These are phyloP conservation scores for Pluvialis apricaria DNA, from an alignment of 2,113 vertebrate genomes.

Conservation along the genomic window DNA sequence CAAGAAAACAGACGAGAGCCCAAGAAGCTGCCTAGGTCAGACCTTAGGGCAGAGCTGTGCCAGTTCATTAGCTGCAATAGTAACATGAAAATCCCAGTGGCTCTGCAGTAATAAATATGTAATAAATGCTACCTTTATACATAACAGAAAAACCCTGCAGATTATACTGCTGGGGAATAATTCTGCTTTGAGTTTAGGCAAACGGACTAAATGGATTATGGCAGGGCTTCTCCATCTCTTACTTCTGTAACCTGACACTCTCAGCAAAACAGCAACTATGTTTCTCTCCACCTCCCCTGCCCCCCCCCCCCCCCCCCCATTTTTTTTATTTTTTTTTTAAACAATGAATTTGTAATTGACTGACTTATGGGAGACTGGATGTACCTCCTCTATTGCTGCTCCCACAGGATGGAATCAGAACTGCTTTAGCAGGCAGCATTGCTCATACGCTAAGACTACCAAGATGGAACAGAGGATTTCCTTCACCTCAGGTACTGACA, in stretches of 20 bases:
- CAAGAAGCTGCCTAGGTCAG: constrained; percentile 3
- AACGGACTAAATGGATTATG: neutral
- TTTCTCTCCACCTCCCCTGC: neutral
- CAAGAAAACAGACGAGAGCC: neutral
- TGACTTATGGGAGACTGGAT: neutral
- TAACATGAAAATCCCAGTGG: neutral
- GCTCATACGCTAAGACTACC: neutral
- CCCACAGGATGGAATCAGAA: neutral
- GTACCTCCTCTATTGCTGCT: neutral
- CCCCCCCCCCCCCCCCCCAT: too few species aligned
- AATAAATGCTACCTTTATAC: constrained; percentile 20
- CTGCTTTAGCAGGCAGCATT: neutral
- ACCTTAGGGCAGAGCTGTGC: neutral
- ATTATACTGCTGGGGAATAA: neutral
- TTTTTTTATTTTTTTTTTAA: neutral
- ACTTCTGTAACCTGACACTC: neutral
- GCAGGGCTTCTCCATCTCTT: neutral
- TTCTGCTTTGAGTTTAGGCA: neutral
- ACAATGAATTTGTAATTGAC: neutral
- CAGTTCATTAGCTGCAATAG: neutral
- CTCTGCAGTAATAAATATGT: constrained; percentile 6
- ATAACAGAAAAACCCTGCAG: neutral
- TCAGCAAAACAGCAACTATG: neutral
- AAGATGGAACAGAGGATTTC: neutral
- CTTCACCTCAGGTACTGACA: neutral